These are phyloP conservation scores for Prochilodus magdalenae DNA, from an alignment of 2,113 vertebrate genomes.

Conservation along the genomic window DNA sequence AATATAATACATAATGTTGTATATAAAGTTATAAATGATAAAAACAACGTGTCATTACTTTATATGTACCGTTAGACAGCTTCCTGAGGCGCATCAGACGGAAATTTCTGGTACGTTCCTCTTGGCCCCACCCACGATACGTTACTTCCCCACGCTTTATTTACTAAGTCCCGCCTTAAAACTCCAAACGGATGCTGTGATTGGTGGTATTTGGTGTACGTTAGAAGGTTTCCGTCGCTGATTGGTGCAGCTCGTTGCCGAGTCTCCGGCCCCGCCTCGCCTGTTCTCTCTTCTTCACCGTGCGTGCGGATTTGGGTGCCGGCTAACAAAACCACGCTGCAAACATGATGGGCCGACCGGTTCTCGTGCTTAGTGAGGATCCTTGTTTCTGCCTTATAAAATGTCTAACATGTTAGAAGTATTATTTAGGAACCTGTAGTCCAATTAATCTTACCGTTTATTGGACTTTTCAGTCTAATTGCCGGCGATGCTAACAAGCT, in stretches of 20 bases:
- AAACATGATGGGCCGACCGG: slow-evolving; percentile 90
- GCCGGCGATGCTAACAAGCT: slow-evolving; percentile 44
- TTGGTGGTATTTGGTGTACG: slow-evolving; percentile 50
- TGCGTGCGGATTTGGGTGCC: slow-evolving; percentile 37
- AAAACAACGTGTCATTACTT: too few relatives aligned
- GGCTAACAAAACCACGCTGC: slow-evolving; percentile 55
- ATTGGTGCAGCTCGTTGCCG: slow-evolving; percentile 60
- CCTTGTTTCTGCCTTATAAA: neutral
- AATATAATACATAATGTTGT: too few relatives aligned
- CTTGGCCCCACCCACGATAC: neutral
- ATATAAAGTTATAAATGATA: too few relatives aligned
- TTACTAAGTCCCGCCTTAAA: neutral
- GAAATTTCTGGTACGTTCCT: slow-evolving; percentile 39
- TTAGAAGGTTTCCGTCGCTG: slow-evolving; percentile 16
- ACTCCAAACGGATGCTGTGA: neutral
- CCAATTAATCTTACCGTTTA: neutral
- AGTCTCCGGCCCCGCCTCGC: slow-evolving; percentile 18
- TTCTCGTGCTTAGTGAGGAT: slow-evolving; percentile 92
- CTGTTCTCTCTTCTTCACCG: slow-evolving; percentile 53
- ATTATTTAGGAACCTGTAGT: neutral
- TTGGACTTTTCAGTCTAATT: neutral
- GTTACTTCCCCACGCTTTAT: neutral
- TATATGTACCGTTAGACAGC: neutral
- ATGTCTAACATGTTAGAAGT: neutral
- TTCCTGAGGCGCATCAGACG: neutral